Conservation (phyloP, 53 echinoderm and acorn worm species). For the Zoroaster sp. region DNA sequence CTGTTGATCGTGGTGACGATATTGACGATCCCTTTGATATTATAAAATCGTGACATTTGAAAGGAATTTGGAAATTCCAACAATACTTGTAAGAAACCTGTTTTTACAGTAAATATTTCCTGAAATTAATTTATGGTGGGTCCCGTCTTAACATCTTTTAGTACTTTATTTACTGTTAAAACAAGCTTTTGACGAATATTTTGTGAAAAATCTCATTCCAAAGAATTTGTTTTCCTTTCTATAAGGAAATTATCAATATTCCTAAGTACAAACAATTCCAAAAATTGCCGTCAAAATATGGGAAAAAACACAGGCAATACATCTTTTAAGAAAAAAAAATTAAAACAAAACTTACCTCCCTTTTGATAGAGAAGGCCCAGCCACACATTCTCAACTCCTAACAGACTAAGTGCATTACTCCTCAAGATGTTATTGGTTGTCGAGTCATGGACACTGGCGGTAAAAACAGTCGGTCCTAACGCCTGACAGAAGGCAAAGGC, state of each 20-base stretch:
- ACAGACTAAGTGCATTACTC: background rate
- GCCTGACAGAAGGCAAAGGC: slow-evolving; percentile 61
- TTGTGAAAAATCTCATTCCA: too few species aligned
- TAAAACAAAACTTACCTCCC: slow-evolving; percentile 47
- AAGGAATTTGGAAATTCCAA: too few species aligned
- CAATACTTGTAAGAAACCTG: too few species aligned
- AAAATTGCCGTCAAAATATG: background rate
- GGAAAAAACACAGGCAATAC: background rate
- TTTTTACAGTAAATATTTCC: too few species aligned
- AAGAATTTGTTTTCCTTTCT: background rate
- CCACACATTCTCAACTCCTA: slow-evolving; percentile 65
- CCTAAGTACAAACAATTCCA: background rate
- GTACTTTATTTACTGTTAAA: too few species aligned
- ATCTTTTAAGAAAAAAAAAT: background rate
- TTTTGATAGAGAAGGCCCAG: slow-evolving; percentile 69
- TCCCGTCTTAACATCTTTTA: too few species aligned
- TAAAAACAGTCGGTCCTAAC: slow-evolving; percentile 28
- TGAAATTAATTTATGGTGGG: too few species aligned
- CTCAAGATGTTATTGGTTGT: slow-evolving; percentile 66
- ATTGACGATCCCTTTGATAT: too few species aligned
- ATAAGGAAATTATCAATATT: background rate
- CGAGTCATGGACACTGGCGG: slow-evolving; percentile 67
- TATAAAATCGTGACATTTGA: too few species aligned
- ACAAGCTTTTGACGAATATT: too few species aligned
- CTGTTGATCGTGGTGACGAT: too few species aligned